phyloP scores from a whole-genome alignment of 2,113 vertebrate species.

The Chaetodon auriga region DNA sequence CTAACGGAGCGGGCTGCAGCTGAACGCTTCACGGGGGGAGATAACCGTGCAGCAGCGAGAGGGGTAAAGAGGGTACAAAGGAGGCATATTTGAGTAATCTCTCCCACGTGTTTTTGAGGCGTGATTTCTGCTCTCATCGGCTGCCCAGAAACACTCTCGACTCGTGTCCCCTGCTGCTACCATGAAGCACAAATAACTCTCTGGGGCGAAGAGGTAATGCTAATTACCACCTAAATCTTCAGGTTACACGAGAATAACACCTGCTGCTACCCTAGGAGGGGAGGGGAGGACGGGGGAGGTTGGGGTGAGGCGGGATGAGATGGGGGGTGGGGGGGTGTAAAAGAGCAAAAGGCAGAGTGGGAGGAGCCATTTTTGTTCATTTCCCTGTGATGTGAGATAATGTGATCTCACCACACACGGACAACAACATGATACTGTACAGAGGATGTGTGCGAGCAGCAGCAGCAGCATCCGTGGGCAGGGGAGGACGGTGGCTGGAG shows the following conservation, averaged over 20 bases:
- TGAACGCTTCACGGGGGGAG: constrained; percentile 1
- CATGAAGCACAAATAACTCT: constrained; percentile 58
- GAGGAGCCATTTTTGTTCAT: constrained; percentile 70
- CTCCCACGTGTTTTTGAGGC: constrained; percentile 83
- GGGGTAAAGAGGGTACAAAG: constrained; percentile 52
- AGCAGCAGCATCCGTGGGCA: background rate
- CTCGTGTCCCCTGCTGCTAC: constrained; percentile 58
- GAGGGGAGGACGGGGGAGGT: background rate
- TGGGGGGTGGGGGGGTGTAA: constrained; percentile 23
- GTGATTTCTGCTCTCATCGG: constrained; percentile 76
- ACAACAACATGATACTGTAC: constrained; percentile 66
- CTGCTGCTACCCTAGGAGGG: constrained; percentile 80
- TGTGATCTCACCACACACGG: constrained; percentile 66
- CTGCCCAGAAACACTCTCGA: constrained; percentile 61
- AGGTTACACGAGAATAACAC: constrained; percentile 81
- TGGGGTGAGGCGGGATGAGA: background rate
- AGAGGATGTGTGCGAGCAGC: constrained; percentile 27
- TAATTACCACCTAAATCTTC: constrained; percentile 78
- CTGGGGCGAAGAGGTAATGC: constrained; percentile 58
- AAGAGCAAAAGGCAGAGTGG: constrained; percentile 65
- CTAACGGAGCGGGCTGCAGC: constrained; percentile 22
- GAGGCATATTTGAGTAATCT: constrained; percentile 80
- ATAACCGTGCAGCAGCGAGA: constrained; percentile 40
- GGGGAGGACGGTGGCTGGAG: background rate
- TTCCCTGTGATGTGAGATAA: constrained; percentile 77